phyloP scores from a whole-genome alignment of 1,140 invertebrate genomes.

The Drosophila pseudoananassae region DNA sequence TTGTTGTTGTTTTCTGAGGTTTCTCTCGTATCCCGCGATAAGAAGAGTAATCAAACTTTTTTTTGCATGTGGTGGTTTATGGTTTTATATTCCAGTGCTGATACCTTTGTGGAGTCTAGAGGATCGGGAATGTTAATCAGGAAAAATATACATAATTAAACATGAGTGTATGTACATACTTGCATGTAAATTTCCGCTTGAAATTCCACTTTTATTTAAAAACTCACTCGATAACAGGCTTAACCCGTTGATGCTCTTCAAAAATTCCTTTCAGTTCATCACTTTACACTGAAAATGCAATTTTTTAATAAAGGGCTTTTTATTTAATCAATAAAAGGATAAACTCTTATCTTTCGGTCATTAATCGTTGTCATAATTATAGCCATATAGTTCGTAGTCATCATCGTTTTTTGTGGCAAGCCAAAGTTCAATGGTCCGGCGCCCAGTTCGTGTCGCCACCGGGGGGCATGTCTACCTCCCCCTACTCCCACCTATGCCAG shows the following conservation, averaged over 20 bases:
- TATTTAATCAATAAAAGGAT: conserved; percentile 1
- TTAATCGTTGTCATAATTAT: conserved; percentile 15
- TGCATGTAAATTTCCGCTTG: not conserved
- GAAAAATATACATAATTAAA: not conserved
- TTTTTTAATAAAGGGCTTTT: not conserved
- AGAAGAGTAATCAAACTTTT: not conserved
- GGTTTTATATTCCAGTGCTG: not conserved
- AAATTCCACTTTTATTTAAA: too few relatives aligned
- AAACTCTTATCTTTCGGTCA: conserved; percentile 17
- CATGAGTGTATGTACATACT: not conserved
- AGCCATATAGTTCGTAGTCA: conserved; percentile 3
- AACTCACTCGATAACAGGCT: not conserved
- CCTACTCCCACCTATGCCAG: not conserved
- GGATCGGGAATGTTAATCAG: not conserved
- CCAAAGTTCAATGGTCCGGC: conserved; percentile 34
- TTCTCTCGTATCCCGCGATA: not conserved
- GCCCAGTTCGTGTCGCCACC: conserved; percentile 12
- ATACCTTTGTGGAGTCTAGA: not conserved
- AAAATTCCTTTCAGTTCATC: not conserved
- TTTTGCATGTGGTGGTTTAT: not conserved
- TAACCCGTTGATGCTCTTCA: not conserved
- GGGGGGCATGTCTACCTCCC: conserved; percentile 5
- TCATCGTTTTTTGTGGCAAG: conserved; percentile 7
- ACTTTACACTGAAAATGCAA: not conserved
- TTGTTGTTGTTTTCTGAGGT: not conserved